These are phyloP conservation scores for Venusia cambrica DNA, from an alignment of 2,888 invertebrate genomes.

Conservation along the genomic window DNA sequence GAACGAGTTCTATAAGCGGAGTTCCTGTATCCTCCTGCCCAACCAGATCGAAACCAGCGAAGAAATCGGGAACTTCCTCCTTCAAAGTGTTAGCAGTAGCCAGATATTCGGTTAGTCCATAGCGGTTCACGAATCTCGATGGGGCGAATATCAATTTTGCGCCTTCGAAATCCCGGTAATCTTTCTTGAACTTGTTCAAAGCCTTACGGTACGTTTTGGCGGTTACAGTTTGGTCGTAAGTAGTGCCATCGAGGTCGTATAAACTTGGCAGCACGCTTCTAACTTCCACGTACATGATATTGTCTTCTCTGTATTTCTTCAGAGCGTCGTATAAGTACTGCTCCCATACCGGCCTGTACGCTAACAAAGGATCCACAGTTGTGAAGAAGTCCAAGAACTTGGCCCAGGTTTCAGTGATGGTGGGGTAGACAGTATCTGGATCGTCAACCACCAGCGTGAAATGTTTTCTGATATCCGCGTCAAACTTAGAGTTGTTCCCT, in stretches of 20 bases:
- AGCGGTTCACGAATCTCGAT: conserved; percentile 60
- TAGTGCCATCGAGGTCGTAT: conserved; percentile 84
- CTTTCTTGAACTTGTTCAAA: conserved; percentile 77
- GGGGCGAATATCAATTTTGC: conserved; percentile 87
- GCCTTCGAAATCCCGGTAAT: conserved; percentile 85
- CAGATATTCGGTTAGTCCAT: conserved; percentile 67
- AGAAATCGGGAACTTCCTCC: conserved; percentile 80
- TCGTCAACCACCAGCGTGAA: conserved; percentile 80
- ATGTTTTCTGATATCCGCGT: conserved; percentile 71
- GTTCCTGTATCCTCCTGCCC: conserved; percentile 88
- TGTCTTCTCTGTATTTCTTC: conserved; percentile 83
- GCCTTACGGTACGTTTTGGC: conserved; percentile 80
- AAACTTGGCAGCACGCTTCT: conserved; percentile 82
- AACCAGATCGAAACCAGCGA: conserved; percentile 91
- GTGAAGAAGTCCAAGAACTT: conserved; percentile 79
- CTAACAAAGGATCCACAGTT: conserved; percentile 75
- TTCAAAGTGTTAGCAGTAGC: conserved; percentile 57
- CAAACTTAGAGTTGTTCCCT: conserved; percentile 66
- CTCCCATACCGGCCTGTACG: conserved; percentile 83
- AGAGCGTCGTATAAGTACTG: conserved; percentile 84
- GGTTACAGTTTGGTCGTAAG: conserved; percentile 76
- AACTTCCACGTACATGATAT: conserved; percentile 86
- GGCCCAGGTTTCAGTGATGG: conserved; percentile 81
- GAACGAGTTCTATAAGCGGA: conserved; percentile 82
- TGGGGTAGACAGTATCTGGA: conserved; percentile 63